Base-by-base conservation (phyloP, 2,888 invertebrate species). In the Fabriciana adippe region DNA sequence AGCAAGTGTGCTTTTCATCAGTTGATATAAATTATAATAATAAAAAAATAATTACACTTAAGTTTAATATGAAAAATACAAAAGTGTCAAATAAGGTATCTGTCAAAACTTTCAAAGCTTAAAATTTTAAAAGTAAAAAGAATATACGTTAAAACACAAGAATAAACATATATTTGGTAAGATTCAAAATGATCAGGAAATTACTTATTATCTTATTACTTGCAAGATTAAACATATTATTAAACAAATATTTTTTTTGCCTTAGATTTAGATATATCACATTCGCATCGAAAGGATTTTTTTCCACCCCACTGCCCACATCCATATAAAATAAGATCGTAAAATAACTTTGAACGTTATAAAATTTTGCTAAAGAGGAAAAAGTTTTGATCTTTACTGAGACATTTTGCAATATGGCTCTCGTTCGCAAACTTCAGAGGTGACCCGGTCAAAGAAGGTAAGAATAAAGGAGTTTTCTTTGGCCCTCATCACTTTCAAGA, bases 371-470 rank as follows among this genome's bases (percentile, higher is more conserved):
- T 31, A 68, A 71, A 63, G 47, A 60, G 72, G 70, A 74, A 73
- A 83, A 87, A 87, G 80, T 87, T 87, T 81, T 67, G 74, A 79
- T 78, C 81, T 85, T 87, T 85, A 82, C 78, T 77, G 78, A 80
- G 80, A 86, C 81, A 81, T 81, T 81, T 78, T 78, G 80, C 84
- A 86, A 86, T 87, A 85, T 83, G 84, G 80, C 76, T 75, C 80
- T 78, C 80, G 82, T 81, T 80, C 75, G 69, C 73, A 79, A 85
- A 85, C 81, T 86, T 76, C 67, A 77, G 78, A 76, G 81, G 79
- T 86, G 83, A 86, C 86, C 82, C 81, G 87, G 88, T 88, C 85
- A 87, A 83, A 86, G 81, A 78, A 82, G 77, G 72, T 78, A 82
- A 81, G 82, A 85, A 84, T 84, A 82, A 79, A 76, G 76, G 79